A percentile compares a stretch with the other conserved stretches of the same genome.
phyloP scores from a whole-genome alignment of 2,113 vertebrate genomes.

The Labeo rohita region DNA sequence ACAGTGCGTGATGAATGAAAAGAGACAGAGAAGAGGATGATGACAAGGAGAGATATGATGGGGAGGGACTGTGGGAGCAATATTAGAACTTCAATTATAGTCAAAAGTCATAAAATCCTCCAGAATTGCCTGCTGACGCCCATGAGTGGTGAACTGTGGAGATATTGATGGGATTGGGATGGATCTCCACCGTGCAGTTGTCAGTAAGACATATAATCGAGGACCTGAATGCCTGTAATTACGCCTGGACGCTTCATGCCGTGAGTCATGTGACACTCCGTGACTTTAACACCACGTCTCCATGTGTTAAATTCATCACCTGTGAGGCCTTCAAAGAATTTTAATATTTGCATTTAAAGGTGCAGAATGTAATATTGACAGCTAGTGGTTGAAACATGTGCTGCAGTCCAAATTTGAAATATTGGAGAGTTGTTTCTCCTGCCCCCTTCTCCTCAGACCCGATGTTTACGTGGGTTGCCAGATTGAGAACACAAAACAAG shows the following conservation, averaged over 20 bases:
- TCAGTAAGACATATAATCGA: background rate
- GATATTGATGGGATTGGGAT: conserved; percentile 12
- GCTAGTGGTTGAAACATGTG: too few relatives aligned
- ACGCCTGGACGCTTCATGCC: too few relatives aligned
- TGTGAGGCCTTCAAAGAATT: too few relatives aligned
- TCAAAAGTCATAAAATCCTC: conserved; percentile 43
- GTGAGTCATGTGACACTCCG: background rate
- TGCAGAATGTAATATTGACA: too few relatives aligned
- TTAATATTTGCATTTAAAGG: too few relatives aligned
- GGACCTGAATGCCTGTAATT: background rate
- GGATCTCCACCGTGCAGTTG: conserved; percentile 1
- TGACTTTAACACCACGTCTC: background rate
- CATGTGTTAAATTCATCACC: too few relatives aligned
- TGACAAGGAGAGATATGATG: background rate
- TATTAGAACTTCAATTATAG: conserved; percentile 14
- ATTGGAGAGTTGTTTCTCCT: too few relatives aligned
- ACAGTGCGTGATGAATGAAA: background rate
- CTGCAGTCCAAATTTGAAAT: too few relatives aligned
- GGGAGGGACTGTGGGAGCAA: conserved; percentile 15
- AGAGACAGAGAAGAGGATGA: background rate
- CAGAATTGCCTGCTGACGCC: conserved; percentile 34
- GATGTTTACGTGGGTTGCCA: too few relatives aligned
- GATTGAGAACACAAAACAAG: too few relatives aligned
- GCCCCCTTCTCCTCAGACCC: too few relatives aligned
- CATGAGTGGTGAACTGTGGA: conserved; percentile 23